phyloP scores from a whole-genome alignment of 1,140 invertebrate species.

The Drosophila tani region DNA sequence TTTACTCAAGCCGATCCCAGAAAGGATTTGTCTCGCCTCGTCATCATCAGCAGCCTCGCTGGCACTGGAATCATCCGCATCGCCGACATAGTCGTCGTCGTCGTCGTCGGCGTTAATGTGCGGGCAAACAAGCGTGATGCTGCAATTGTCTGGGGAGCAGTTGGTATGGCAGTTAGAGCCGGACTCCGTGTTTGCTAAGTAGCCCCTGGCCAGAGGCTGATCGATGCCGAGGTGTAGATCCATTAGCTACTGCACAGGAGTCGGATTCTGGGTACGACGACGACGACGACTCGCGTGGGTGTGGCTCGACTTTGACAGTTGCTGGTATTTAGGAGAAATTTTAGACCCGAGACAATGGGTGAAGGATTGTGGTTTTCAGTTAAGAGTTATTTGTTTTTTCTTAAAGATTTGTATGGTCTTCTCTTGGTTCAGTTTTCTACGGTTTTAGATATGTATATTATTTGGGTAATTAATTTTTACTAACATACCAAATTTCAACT shows the following conservation, averaged over 20 bases:
- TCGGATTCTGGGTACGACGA: conserved; percentile 9
- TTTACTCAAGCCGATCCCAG: conserved; percentile 65
- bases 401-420: neutral
- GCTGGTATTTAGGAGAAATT: conserved; percentile 7
- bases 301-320: conserved; percentile 34
- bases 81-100: conserved; percentile 32
- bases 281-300: conserved; percentile 15
- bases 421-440: no score
- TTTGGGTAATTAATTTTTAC: neutral
- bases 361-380: conserved; percentile 6
- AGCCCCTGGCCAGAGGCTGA: conserved; percentile 41
- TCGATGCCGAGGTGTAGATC: conserved; percentile 66
- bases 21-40: conserved; percentile 74
- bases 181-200: conserved; percentile 49
- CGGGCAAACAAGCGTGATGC: conserved; percentile 79
- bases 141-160: conserved; percentile 76
- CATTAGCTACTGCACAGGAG: conserved; percentile 67
- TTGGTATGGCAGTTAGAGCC: conserved; percentile 1
- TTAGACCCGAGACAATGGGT: conserved; percentile 5
- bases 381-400: neutral
- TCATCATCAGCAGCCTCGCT: conserved; percentile 31
- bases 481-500: neutral
- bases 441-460: neutral
- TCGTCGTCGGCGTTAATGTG: conserved; percentile 72
- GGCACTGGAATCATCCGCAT: conserved; percentile 24